These are phyloP conservation scores for Musca vetustissima DNA, from an alignment of 1,140 invertebrate genomes.

Conservation along the genomic window DNA sequence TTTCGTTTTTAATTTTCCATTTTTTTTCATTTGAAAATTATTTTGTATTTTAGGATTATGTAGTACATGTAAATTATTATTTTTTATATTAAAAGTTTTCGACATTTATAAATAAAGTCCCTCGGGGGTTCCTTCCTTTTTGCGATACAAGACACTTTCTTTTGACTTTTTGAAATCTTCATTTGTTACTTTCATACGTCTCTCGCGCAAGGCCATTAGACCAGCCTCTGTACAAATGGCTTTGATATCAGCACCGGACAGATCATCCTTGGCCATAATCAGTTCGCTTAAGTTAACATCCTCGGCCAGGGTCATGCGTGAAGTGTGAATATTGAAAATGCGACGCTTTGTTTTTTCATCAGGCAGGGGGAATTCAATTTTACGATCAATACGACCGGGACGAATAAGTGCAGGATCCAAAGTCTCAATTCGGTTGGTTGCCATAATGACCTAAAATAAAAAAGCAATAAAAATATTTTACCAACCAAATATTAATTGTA, in stretches of 20 bases:
- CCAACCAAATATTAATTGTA: no score
- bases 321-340: constrained; percentile 98
- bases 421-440: constrained; percentile 99
- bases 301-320: constrained; percentile 94
- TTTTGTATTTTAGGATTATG: constrained; percentile 25
- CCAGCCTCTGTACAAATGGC: constrained; percentile 99
- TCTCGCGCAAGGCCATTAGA: constrained; percentile 93
- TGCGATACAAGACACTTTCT: constrained; percentile 98
- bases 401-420: constrained; percentile 97
- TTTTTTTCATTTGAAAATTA: constrained; percentile 11
- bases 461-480: background rate
- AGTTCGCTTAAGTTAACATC: constrained; percentile 98
- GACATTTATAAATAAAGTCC: constrained; percentile 90
- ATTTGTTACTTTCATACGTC: constrained; percentile 99
- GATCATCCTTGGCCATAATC: constrained; percentile 99
- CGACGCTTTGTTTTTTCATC: constrained; percentile 98
- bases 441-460: constrained; percentile 88
- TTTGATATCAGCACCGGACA: constrained; percentile 95
- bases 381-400: constrained; percentile 97
- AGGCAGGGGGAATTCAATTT: constrained; percentile 98
- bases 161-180: constrained; percentile 99
- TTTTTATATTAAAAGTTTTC: constrained; percentile 35
- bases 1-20: constrained; percentile 3
- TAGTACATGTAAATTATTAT: constrained; percentile 35
- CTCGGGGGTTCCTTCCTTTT: constrained; percentile 99